Percentiles rank a stretch among this genome's conserved stretches.
These are phyloP conservation scores for Harpalus rubripes DNA, from an alignment of 2,888 invertebrate genomes.

Conservation along the genomic window DNA sequence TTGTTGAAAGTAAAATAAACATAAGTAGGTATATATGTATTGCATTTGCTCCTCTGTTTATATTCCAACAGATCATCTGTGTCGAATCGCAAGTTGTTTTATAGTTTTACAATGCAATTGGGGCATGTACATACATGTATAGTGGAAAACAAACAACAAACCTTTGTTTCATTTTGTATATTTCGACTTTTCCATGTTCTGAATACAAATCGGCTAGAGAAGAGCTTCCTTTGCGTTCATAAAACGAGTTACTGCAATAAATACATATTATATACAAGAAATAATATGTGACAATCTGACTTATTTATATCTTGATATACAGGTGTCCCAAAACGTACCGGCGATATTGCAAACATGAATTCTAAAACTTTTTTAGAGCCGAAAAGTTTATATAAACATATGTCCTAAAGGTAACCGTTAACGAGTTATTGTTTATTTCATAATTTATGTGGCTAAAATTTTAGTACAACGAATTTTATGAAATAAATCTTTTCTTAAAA, in stretches of 20 bases:
- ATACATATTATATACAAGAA: neutral
- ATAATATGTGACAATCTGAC: no score
- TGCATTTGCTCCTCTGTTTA: neutral
- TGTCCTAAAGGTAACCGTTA: no score
- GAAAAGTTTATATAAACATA: no score
- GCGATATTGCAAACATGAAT: no score
- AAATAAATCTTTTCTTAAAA: no score
- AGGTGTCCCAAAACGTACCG: no score
- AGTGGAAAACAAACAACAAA: neutral
- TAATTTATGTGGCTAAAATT: no score
- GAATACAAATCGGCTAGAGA: neutral
- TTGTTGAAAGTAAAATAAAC: neutral
- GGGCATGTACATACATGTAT: neutral
- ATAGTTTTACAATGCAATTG: neutral
- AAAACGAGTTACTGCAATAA: neutral
- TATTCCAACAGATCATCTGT: neutral
- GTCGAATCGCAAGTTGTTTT: neutral
- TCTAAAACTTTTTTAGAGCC: no score
- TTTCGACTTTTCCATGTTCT: neutral
- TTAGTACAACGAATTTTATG: no score
- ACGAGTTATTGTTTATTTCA: no score
- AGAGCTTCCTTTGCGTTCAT: neutral
- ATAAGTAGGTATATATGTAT: neutral
- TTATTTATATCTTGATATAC: no score
- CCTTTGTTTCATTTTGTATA: slow-evolving; percentile 1